phyloP scores from a whole-genome alignment of 2,113 vertebrate genomes.

The Carassius gibelio region DNA sequence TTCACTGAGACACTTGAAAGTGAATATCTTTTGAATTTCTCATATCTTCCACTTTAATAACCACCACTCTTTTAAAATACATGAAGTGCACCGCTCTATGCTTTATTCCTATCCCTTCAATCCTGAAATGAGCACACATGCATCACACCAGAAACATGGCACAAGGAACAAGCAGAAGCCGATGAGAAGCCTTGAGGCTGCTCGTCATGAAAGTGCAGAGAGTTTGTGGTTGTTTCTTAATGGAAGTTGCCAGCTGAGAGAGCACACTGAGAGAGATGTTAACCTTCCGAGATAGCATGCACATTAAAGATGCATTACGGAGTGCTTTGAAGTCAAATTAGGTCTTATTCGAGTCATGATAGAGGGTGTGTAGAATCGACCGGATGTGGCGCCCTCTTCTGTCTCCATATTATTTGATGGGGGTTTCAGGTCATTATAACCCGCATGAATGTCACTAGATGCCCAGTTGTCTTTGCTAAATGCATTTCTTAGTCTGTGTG shows the following conservation, averaged over 20 bases:
- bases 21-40: not conserved
- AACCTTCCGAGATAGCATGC: constrained; percentile 71
- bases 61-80: constrained; percentile 32
- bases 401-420: constrained; percentile 3
- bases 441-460: constrained; percentile 38
- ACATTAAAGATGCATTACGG: constrained; percentile 79
- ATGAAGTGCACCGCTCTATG: not conserved
- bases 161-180: constrained; percentile 9
- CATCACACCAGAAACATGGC: constrained; percentile 6
- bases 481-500: constrained; percentile 26
- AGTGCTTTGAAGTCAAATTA: constrained; percentile 73
- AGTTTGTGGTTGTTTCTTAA: constrained; percentile 65
- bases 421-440: constrained; percentile 1
- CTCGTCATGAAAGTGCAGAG: constrained; percentile 53
- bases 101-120: constrained; percentile 6
- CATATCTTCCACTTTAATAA: not conserved
- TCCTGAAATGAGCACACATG: constrained; percentile 26
- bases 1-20: not conserved
- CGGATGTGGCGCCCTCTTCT: constrained; percentile 65
- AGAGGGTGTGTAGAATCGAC: constrained; percentile 10
- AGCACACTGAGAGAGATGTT: constrained; percentile 71
- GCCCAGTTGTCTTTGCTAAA: constrained; percentile 44
- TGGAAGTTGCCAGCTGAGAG: constrained; percentile 71
- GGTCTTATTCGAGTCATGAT: constrained; percentile 69
- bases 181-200: constrained; percentile 43